Evolutionary conservation across 2,113 vertebrate species (phyloP).

Genomic region (Chamaetylas fuelleborni): DNA sequence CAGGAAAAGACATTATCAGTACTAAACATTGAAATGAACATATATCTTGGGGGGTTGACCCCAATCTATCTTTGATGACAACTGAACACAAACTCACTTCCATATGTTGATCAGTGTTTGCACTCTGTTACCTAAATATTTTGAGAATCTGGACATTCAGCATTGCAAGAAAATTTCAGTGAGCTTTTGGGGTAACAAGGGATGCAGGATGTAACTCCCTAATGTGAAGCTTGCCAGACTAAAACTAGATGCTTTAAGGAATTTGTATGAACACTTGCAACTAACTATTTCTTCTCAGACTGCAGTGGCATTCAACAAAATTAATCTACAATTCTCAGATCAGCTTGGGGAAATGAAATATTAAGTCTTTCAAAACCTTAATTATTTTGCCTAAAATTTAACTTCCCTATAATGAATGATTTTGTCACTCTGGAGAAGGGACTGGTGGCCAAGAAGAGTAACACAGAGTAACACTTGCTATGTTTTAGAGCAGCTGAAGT

Average conservation of each 20-base stretch:
- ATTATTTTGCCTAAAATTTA: background rate
- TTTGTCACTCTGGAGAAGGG: background rate
- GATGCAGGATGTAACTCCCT: background rate
- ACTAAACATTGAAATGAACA: background rate
- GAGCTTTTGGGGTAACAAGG: background rate
- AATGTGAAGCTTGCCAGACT: background rate
- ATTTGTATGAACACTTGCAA: background rate
- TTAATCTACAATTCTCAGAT: background rate
- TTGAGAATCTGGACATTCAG: background rate
- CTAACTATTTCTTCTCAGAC: background rate
- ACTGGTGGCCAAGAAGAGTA: background rate
- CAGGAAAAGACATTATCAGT: background rate
- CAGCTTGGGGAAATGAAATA: background rate
- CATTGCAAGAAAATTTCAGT: background rate
- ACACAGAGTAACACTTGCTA: background rate
- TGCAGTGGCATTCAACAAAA: background rate
- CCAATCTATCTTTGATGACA: constrained; percentile 36
- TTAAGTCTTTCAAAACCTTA: background rate
- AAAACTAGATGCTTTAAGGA: background rate
- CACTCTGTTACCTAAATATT: background rate
- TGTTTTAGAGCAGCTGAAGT: background rate
- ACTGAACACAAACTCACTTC: constrained; percentile 7
- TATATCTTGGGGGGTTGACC: constrained; percentile 10
- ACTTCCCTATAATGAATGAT: background rate
- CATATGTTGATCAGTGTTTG: constrained; percentile 18